Conservation (phyloP, 2,888 invertebrate species). For the Archips crataeganus region DNA sequence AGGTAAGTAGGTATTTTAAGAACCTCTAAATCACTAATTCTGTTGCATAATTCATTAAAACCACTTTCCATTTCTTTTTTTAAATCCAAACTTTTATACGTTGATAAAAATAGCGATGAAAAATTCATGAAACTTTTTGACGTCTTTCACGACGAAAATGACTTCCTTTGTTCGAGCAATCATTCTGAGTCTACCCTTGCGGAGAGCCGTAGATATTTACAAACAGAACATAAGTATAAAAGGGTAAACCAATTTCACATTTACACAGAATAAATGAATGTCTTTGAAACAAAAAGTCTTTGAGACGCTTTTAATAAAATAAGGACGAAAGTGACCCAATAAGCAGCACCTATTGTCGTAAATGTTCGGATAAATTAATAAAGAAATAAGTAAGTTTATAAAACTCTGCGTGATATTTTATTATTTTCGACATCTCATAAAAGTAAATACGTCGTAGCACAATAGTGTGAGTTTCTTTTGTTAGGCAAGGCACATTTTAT, state of each 20-base stretch:
- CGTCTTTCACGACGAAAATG: slow-evolving; percentile 13
- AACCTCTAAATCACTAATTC: no score
- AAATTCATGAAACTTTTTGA: slow-evolving; percentile 7
- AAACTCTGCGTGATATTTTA: not conserved
- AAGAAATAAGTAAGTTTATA: not conserved
- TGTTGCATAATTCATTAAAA: not conserved
- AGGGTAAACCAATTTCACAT: slow-evolving; percentile 6
- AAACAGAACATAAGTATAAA: slow-evolving; percentile 12
- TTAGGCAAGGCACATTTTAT: no score
- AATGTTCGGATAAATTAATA: not conserved
- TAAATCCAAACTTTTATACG: not conserved
- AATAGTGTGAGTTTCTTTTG: no score
- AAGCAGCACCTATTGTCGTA: not conserved
- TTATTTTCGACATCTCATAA: no score
- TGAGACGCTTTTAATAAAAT: not conserved
- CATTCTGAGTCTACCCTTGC: not conserved
- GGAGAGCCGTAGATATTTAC: not conserved
- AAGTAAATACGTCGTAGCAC: no score
- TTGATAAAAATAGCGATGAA: not conserved
- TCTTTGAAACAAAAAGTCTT: not conserved
- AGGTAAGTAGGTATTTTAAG: no score
- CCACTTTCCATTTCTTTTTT: not conserved
- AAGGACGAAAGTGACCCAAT: not conserved
- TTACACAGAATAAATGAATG: not conserved
- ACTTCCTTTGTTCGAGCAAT: slow-evolving; percentile 23